A percentile compares a stretch with the other conserved stretches of the same genome.
phyloP scores from a whole-genome alignment of 2,113 vertebrate genomes.

The Tenrec ecaudatus region DNA sequence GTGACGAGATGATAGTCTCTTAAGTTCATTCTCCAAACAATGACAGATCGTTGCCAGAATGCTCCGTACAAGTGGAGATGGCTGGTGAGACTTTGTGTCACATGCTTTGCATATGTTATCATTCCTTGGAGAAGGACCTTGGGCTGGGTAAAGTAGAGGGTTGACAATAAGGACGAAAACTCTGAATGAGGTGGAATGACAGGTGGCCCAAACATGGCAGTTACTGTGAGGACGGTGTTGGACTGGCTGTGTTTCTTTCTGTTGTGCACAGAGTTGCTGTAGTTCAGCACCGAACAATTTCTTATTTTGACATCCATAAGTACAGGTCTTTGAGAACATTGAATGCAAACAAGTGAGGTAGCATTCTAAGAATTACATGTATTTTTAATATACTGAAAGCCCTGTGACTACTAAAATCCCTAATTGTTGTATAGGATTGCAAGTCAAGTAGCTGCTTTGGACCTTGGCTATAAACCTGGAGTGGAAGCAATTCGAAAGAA shows the following conservation, averaged over 20 bases:
- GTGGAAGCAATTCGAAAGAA: conserved; percentile 94
- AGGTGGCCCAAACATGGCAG: no score
- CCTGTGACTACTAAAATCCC: neutral
- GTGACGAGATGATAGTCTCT: neutral
- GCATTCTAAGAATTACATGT: conserved; percentile 25
- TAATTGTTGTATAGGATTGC: conserved; percentile 91
- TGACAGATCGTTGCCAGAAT: neutral
- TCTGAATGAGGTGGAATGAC: neutral
- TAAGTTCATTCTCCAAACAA: neutral
- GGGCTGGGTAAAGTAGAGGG: no score
- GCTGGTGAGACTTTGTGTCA: no score
- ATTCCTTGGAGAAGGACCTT: no score
- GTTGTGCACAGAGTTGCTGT: no score
- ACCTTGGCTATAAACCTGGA: conserved; percentile 98
- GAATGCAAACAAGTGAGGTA: neutral
- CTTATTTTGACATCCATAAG: conserved; percentile 7
- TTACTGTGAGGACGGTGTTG: no score
- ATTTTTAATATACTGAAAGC: conserved; percentile 37
- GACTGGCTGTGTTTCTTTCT: no score
- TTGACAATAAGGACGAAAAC: no score
- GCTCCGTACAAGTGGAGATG: neutral
- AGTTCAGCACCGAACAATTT: neutral
- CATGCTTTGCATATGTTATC: no score
- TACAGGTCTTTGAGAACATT: neutral
- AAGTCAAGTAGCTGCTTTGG: conserved; percentile 98